Percentiles rank a stretch among this genome's conserved stretches.
Conservation (phyloP, 2,888 invertebrate species). For the Cryptophagus acutangulus region DNA sequence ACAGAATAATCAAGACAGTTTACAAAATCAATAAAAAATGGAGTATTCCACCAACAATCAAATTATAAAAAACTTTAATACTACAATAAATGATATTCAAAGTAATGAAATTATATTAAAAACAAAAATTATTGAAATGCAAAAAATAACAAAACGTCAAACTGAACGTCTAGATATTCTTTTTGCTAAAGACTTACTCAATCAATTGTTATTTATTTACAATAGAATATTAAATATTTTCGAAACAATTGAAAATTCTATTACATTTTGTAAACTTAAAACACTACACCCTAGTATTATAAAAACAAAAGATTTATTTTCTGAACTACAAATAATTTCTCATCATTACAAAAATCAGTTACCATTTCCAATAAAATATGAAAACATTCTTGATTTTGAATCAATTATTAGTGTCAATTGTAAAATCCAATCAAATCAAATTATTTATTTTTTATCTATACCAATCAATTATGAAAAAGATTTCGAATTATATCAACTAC, state of each 20-base stretch:
- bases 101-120: slow-evolving; percentile 11
- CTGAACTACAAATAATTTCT: slow-evolving; percentile 12
- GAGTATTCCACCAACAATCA: slow-evolving; percentile 5
- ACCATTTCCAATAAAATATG: slow-evolving; percentile 11
- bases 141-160: too few species aligned
- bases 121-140: too few species aligned
- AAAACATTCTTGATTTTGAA: slow-evolving; percentile 17
- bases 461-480: slow-evolving; percentile 16
- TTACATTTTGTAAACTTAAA: slow-evolving; percentile 18
- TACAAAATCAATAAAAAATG: too few species aligned
- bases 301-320: slow-evolving; percentile 13
- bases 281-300: slow-evolving; percentile 16
- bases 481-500: slow-evolving; percentile 12
- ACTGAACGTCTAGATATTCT: slow-evolving; percentile 11
- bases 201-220: too few species aligned
- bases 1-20: neutral
- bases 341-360: slow-evolving; percentile 12
- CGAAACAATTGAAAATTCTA: slow-evolving; percentile 19
- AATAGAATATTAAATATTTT: too few species aligned
- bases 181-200: slow-evolving; percentile 14
- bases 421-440: slow-evolving; percentile 13
- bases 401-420: slow-evolving; percentile 13
- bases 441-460: slow-evolving; percentile 15
- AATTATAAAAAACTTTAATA: slow-evolving; percentile 14
- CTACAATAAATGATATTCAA: slow-evolving; percentile 8